Conservation (phyloP, 2,113 vertebrate species). For the Callithrix jacchus region DNA sequence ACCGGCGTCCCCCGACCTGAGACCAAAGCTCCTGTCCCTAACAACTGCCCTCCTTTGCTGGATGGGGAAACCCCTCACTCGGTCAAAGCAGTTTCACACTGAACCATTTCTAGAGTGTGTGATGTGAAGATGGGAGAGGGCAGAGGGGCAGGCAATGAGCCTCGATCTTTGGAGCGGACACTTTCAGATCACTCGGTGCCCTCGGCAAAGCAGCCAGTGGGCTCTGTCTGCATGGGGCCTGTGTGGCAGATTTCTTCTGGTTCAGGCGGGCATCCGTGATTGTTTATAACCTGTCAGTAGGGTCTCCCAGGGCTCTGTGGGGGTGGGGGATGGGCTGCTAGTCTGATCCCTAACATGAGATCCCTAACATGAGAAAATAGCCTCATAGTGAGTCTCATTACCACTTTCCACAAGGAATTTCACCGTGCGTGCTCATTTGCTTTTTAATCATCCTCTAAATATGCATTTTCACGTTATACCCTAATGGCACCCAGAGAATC, state of each 20-base stretch:
- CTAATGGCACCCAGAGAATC: slow-evolving; percentile 82
- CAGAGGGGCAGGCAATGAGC: neutral
- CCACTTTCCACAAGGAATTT: slow-evolving; percentile 77
- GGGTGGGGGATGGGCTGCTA: neutral
- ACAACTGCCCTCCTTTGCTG: neutral
- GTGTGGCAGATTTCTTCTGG: neutral
- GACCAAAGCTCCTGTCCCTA: neutral
- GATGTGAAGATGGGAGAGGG: accelerated
- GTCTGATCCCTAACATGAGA: neutral
- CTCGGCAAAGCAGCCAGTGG: neutral
- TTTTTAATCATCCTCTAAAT: slow-evolving; percentile 83
- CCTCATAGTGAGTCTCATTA: slow-evolving; percentile 58
- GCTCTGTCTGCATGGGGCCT: neutral
- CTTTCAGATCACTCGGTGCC: neutral
- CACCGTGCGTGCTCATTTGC: slow-evolving; percentile 75
- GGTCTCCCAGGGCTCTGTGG: neutral
- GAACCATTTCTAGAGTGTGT: neutral
- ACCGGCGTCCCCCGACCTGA: too few relatives aligned
- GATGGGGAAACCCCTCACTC: neutral
- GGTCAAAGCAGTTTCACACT: neutral
- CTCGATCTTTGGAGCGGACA: neutral
- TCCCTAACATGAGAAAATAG: slow-evolving; percentile 54
- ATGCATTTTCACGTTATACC: slow-evolving; percentile 83
- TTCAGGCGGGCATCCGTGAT: neutral
- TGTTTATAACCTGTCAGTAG: neutral